Percentiles rank a stretch among this genome's conserved stretches.
Conservation (phyloP, 2,888 invertebrate species). For the Caenorhabditis angaria region DNA sequence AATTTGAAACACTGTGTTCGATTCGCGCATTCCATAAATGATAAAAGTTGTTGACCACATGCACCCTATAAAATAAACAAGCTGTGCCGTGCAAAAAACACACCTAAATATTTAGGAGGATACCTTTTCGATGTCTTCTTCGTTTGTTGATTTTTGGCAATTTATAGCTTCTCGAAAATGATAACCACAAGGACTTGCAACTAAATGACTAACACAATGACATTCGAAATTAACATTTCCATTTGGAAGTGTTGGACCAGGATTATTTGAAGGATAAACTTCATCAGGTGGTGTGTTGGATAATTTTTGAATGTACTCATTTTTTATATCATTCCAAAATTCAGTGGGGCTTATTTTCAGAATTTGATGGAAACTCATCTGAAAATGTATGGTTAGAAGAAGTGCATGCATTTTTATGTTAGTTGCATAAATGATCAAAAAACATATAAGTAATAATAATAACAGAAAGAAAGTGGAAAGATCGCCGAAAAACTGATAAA, state of each 20-base stretch:
- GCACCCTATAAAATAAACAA: constrained; percentile 40
- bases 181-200: constrained; percentile 69
- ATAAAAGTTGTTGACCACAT: constrained; percentile 66
- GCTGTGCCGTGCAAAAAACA: not conserved
- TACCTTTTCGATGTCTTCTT: constrained; percentile 56
- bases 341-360: constrained; percentile 20
- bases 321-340: constrained; percentile 33
- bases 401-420: too few species aligned
- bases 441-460: not conserved
- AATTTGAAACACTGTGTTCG: constrained; percentile 63
- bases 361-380: not conserved
- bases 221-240: constrained; percentile 70
- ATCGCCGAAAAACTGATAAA: not conserved
- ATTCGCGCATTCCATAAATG: constrained; percentile 67
- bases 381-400: too few species aligned
- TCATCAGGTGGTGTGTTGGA: constrained; percentile 43
- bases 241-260: constrained; percentile 66
- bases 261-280: constrained; percentile 63
- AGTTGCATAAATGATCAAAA: too few species aligned
- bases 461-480: not conserved
- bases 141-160: constrained; percentile 62
- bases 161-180: constrained; percentile 65
- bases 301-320: constrained; percentile 15
- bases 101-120: too few species aligned
- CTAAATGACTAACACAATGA: constrained; percentile 69